A percentile compares a stretch with the other conserved stretches of the same genome.
These are phyloP conservation scores for Mimas tiliae DNA, from an alignment of 2,888 invertebrate genomes.

Conservation along the genomic window DNA sequence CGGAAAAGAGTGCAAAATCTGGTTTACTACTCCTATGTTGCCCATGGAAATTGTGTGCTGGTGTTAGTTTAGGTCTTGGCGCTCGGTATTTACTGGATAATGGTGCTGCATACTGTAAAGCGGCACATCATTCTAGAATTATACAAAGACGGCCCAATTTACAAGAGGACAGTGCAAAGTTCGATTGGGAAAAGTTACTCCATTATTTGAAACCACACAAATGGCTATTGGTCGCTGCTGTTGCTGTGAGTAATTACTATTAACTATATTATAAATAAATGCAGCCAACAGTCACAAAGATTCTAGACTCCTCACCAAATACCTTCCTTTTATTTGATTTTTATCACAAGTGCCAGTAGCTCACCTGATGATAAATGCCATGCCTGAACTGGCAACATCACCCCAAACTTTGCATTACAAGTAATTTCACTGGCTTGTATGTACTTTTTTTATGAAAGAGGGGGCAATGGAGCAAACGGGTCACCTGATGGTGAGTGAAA, in stretches of 20 bases:
- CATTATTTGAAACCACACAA: slow-evolving; percentile 90
- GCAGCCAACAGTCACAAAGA: no score
- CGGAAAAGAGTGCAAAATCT: slow-evolving; percentile 60
- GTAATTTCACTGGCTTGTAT: no score
- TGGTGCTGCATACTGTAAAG: slow-evolving; percentile 88
- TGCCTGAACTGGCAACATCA: no score
- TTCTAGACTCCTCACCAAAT: no score
- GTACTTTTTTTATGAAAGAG: no score
- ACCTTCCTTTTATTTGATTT: no score
- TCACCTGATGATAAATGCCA: no score
- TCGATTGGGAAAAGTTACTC: slow-evolving; percentile 92
- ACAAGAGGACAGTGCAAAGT: slow-evolving; percentile 83
- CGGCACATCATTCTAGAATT: slow-evolving; percentile 78
- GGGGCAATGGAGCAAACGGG: no score
- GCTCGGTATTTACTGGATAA: slow-evolving; percentile 66
- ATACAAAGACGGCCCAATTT: slow-evolving; percentile 83
- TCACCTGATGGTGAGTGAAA: no score
- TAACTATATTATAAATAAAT: background rate
- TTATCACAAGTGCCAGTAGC: no score
- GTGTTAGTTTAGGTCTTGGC: slow-evolving; percentile 73
- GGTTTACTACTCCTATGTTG: slow-evolving; percentile 60
- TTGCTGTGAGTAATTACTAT: slow-evolving; percentile 88
- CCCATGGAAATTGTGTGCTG: slow-evolving; percentile 77
- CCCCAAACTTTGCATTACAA: no score
- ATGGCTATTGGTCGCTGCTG: slow-evolving; percentile 90